Base-by-base conservation (phyloP, 2,888 invertebrate species). In the Trachelus tabidus region DNA sequence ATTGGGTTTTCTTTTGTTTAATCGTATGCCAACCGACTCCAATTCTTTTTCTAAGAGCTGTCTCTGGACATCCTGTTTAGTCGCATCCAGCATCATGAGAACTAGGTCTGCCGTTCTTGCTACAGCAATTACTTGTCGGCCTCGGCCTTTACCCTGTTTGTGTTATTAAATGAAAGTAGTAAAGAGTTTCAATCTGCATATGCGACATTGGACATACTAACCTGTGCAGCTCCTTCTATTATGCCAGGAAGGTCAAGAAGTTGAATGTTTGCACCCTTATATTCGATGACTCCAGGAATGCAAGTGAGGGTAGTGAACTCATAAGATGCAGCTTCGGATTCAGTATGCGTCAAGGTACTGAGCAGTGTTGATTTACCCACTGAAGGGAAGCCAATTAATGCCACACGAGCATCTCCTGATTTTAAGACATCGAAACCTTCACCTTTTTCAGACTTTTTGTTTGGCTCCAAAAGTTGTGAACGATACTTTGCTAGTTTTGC, bases 391-490 rank as follows among this genome's bases (percentile, higher is more conserved):
- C 99, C 99, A 86, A 99, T 99, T 9, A 99, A 93, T 11, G 99
- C 98, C 23, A 99, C 98, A 89, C 99, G 93, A 12, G 99, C 99
- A 95, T 99, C 99, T 75, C 99, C 99, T 87, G 98, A 98, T 92
- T 99, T 99, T 85, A 99, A 94, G 12, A 99, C 99, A 95, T 99
- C 99, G 92, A 99, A 99, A 0, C 99, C 99, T 92, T 98, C 97
- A 34, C 98, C 98, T 91, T 99, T 99, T 85, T 98, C 98, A 9
- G 96, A 93, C 92, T 99, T 99, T 87, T 98, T 98, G 0, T 97
- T 94, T 0, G 99, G 99, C 90, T 99, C 99, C 79, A 99, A 92
- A 71, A 99, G 92, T 91, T 99, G 98, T 1, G 98, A 96, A 68
- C 98, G 94, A 90, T 98, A 98, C 90, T 98, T 98, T 0, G 98